Evolutionary conservation across 2,113 vertebrate genomes (phyloP).

Genomic region (human): GRCh38 chrX:31159501-31160000

Average conservation of each 20-base stretch:
- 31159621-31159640: background rate
- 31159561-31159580: background rate
- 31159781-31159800: background rate
- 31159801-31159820: background rate
- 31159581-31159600: background rate
- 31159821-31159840: slow-evolving; percentile 20
- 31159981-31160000: background rate
- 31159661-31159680: background rate
- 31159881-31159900: background rate
- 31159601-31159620: background rate
- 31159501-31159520: background rate
- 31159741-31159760: background rate
- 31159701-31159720: background rate
- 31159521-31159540: background rate
- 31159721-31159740: background rate
- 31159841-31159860: background rate
- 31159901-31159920: background rate
- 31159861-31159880: background rate
- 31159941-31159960: background rate
- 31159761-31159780: background rate
- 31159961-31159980: background rate
- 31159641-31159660: background rate
- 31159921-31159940: background rate
- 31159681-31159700: background rate
- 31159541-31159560: background rate